Evolutionary conservation across 2,888 invertebrate species (phyloP), one percentile per base, ranked within the genome.

Genomic region (Mythimna ferrago): DNA sequence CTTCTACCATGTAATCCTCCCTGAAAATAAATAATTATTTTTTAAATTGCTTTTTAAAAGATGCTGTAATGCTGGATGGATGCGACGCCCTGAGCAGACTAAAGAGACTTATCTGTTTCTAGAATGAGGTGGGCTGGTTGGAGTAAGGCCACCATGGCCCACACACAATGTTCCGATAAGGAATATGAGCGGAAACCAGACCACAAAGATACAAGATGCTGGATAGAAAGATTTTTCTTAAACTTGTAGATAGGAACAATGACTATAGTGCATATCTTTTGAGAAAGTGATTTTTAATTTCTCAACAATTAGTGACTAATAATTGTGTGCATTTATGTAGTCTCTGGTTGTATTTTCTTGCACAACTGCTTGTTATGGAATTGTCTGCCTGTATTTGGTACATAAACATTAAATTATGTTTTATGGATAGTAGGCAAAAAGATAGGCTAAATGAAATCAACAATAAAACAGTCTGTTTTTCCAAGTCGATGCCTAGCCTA

Each of bases 1-100:
- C 99, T 95, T 99, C 99, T 5, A 99, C 99, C 94, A 99, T 97
- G 93, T 99, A 99, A 95, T 99, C 99, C 95, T 99, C 99, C 62
- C 99, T 97, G 88, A n/a, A 94, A 88, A 64, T 57, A 2, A 0
- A 51, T 56, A 19, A 32, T 54, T 1, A 56, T 19, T 48, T 2
- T 48, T 62, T 0, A 62, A 2, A 9, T 6, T 38, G 7, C 2
- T 32, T 14, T 41, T 53, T 1, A 58, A 32, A 14, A 21, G 6
- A 65, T 35, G 14, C 26, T 26, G 26, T 2, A 26, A 26, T 26
- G 1, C 26, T 26, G 26, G 26, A 26, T 26, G 2, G 26, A 26
- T 26, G 26, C 26, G 2, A 26, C 2, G 26, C 26, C 26, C 26
- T 2, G 26, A 26, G 26, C 26, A 26, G 26, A 26, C 26, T 26